A percentile compares a stretch with the other conserved stretches of the same genome.
Evolutionary conservation across 1,140 invertebrate genomes (phyloP).

Genomic region (Goniozus legneri): DNA sequence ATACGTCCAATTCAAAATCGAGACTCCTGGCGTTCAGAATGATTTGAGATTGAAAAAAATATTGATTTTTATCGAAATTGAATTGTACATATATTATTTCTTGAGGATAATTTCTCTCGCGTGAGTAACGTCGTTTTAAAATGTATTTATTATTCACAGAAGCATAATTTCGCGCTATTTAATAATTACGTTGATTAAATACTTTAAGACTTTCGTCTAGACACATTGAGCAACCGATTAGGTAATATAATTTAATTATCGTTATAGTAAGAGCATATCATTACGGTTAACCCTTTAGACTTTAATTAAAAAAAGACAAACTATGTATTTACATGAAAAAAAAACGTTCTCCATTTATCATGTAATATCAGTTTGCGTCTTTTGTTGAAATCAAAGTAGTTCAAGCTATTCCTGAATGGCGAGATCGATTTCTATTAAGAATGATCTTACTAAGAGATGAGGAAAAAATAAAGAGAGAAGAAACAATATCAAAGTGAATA

Average conservation of each 20-base stretch:
- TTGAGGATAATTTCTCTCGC: no score
- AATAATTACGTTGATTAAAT: background rate
- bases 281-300: constrained; percentile 37
- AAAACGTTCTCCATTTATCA: constrained; percentile 22
- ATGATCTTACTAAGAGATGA: constrained; percentile 15
- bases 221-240: background rate
- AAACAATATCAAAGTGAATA: no score
- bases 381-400: no score
- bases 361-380: constrained; percentile 19
- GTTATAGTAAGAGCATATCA: constrained; percentile 43
- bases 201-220: background rate
- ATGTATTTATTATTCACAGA: no score
- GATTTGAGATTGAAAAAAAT: no score
- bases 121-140: no score
- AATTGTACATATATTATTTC: no score
- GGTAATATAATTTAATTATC: constrained; percentile 39
- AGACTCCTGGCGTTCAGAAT: no score
- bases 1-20: no score
- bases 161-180: no score
- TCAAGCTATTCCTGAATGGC: constrained; percentile 24
- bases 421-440: constrained; percentile 21
- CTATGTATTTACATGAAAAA: constrained; percentile 30
- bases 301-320: constrained; percentile 44
- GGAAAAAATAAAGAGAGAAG: constrained; percentile 6
- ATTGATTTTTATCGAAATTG: no score